Conservation (phyloP, 53 echinoderm and acorn worm species). For the Crossaster papposus region DNA sequence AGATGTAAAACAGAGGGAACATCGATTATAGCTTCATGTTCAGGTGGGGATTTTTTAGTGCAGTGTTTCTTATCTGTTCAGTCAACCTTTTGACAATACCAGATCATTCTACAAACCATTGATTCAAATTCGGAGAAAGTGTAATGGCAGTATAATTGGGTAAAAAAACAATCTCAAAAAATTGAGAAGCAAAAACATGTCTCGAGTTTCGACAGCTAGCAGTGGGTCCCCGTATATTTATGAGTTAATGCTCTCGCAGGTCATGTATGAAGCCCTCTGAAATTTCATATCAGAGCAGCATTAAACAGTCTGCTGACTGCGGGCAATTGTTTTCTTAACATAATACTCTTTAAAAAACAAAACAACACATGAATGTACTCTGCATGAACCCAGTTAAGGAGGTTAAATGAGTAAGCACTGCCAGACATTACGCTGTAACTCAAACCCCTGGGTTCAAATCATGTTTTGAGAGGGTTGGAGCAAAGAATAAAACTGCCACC, state of each 20-base stretch:
- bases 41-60: too few relatives aligned
- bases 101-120: neutral
- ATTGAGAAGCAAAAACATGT: neutral
- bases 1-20: too few relatives aligned
- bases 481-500: neutral
- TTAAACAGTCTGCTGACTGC: neutral
- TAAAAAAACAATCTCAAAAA: neutral
- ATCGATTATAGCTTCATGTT: too few relatives aligned
- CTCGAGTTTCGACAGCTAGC: neutral
- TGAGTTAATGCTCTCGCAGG: neutral
- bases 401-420: neutral
- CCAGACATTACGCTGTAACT: constrained; percentile 41
- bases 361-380: constrained; percentile 29
- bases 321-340: neutral
- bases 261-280: neutral
- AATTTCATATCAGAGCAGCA: neutral
- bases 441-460: neutral
- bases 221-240: neutral
- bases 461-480: neutral
- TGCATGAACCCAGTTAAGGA: constrained; percentile 1
- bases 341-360: neutral
- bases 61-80: neutral
- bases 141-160: too few relatives aligned
- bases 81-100: neutral
- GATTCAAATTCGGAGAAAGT: neutral